Evolutionary conservation across 2,113 vertebrate genomes (phyloP).

Genomic region (Otus sunia): DNA sequence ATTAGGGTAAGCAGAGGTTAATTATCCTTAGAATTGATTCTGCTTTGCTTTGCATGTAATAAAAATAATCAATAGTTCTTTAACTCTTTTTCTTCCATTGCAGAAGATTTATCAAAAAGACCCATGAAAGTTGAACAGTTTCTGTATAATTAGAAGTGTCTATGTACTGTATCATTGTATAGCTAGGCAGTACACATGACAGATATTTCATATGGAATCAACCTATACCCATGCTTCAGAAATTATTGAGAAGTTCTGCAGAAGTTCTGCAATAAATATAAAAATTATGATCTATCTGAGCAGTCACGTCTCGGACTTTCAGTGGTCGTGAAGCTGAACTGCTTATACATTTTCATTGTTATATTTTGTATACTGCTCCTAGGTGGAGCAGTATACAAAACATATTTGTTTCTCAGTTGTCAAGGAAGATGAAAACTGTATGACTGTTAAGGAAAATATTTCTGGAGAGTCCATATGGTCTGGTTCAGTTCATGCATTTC

Average conservation of each 20-base stretch:
- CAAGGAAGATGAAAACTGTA: constrained; percentile 5
- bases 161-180: neutral
- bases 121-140: neutral
- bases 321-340: neutral
- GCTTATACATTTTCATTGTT: neutral
- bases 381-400: too few relatives aligned
- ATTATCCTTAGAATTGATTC: neutral
- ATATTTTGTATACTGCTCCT: neutral
- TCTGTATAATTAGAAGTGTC: neutral
- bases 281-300: neutral
- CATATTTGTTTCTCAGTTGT: neutral
- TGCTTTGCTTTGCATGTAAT: neutral
- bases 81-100: neutral
- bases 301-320: neutral
- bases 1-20: neutral
- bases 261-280: neutral
- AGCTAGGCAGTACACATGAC: neutral
- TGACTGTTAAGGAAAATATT: neutral
- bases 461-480: neutral
- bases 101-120: neutral
- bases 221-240: neutral
- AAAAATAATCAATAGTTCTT: neutral
- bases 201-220: neutral
- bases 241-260: neutral
- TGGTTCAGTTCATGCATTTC: constrained; percentile 13